Evolutionary conservation across 2,113 vertebrate genomes (phyloP).

Genomic region (Microcebus griseorufus): DNA sequence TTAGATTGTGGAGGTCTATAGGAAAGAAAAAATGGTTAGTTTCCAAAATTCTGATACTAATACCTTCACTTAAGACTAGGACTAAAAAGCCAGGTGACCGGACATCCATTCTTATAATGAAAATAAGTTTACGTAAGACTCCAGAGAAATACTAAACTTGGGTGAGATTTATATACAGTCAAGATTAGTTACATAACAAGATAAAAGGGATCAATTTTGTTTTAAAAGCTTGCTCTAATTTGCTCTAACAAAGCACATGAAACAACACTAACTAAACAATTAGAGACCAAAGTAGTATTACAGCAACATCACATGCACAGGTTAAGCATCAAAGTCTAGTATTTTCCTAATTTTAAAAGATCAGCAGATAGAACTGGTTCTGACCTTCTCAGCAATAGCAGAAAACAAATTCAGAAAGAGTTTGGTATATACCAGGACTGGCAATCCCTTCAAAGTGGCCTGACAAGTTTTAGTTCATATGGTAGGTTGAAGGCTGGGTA

Average conservation of each 20-base stretch:
- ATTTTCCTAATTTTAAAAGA: constrained; percentile 42
- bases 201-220: background rate
- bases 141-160: background rate
- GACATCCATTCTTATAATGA: background rate
- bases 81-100: background rate
- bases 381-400: background rate
- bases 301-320: constrained; percentile 54
- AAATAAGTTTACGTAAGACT: background rate
- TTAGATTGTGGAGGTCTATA: constrained; percentile 95
- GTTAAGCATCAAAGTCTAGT: constrained; percentile 6
- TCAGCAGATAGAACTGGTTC: constrained; percentile 38
- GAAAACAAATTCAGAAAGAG: background rate
- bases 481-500: background rate
- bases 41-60: background rate
- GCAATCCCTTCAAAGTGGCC: background rate
- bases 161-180: background rate
- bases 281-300: constrained; percentile 45
- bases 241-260: constrained; percentile 54
- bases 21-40: background rate
- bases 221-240: constrained; percentile 70
- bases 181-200: constrained; percentile 73
- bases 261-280: constrained; percentile 39
- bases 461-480: background rate
- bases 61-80: background rate
- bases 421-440: constrained; percentile 48